These are phyloP conservation scores for Ligdia adustata DNA, from an alignment of 2,888 invertebrate genomes.

Conservation along the genomic window DNA sequence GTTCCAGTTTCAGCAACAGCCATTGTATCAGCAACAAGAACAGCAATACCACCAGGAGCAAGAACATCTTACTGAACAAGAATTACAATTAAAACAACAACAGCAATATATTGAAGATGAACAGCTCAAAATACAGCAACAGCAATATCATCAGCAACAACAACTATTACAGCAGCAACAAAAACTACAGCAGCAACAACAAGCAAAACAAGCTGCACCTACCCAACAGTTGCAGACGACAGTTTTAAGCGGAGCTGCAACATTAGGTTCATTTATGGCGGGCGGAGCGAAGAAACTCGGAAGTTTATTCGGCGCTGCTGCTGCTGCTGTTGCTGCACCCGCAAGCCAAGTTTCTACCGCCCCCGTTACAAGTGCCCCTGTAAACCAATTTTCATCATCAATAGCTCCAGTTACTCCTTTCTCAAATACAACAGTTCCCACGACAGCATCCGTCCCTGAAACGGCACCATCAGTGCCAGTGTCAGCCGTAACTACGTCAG, in stretches of 20 bases:
- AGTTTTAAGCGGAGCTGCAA: conserved; percentile 75
- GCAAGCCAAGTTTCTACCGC: conserved; percentile 48
- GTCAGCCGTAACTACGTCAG: conserved; percentile 58
- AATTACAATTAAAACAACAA: conserved; percentile 36
- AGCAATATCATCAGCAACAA: conserved; percentile 51
- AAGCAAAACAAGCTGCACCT: conserved; percentile 65
- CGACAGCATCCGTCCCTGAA: conserved; percentile 73
- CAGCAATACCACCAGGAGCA: conserved; percentile 49
- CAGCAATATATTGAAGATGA: conserved; percentile 45
- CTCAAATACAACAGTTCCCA: conserved; percentile 53
- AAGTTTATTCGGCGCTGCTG: conserved; percentile 78
- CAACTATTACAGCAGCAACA: conserved; percentile 53
- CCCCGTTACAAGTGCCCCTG: conserved; percentile 47
- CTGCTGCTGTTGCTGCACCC: conserved; percentile 72
- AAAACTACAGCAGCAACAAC: conserved; percentile 62
- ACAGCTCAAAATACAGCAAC: conserved; percentile 47
- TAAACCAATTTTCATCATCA: conserved; percentile 56
- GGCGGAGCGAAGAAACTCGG: conserved; percentile 80
- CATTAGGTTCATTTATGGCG: conserved; percentile 77
- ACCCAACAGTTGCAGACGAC: conserved; percentile 71
- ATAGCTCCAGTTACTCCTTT: conserved; percentile 63
- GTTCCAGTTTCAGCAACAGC: conserved; percentile 45
- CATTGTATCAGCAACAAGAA: conserved; percentile 44
- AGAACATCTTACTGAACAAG: conserved; percentile 42
- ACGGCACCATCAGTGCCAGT: conserved; percentile 64